A percentile compares a stretch with the other conserved stretches of the same genome.
Conservation (phyloP, 2,888 invertebrate species). For the Glaucopsyche alexis region DNA sequence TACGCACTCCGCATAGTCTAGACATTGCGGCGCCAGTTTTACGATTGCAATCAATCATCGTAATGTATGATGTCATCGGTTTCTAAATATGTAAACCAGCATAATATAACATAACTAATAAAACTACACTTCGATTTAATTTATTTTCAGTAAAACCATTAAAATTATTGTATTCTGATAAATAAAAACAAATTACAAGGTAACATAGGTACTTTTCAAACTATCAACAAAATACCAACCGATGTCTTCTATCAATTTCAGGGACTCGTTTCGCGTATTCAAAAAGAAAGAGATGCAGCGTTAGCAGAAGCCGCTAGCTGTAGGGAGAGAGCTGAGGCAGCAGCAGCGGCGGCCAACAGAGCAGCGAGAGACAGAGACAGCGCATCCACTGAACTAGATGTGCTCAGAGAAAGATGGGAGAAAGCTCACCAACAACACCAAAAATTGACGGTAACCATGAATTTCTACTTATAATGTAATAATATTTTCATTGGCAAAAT, state of each 20-base stretch:
- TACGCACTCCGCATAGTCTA: slow-evolving; percentile 15
- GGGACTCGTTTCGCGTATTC: slow-evolving; percentile 87
- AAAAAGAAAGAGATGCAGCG: slow-evolving; percentile 92
- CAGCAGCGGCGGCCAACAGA: slow-evolving; percentile 89
- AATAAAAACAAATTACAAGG: background rate
- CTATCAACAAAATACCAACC: background rate
- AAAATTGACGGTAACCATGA: slow-evolving; percentile 84
- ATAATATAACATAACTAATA: background rate
- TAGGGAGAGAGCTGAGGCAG: slow-evolving; percentile 90
- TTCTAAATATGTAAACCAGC: background rate
- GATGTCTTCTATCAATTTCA: slow-evolving; percentile 54
- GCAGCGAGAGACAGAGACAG: slow-evolving; percentile 92
- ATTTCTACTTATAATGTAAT: too few relatives aligned
- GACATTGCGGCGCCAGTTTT: slow-evolving; percentile 11
- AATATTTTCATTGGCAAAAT: too few relatives aligned
- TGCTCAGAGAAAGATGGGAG: slow-evolving; percentile 93
- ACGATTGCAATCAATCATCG: slow-evolving; percentile 2
- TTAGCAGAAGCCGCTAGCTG: slow-evolving; percentile 90
- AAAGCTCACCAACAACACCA: slow-evolving; percentile 91
- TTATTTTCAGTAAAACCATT: too few relatives aligned
- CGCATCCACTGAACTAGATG: slow-evolving; percentile 90
- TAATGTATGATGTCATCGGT: background rate
- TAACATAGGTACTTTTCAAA: background rate
- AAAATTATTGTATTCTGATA: background rate
- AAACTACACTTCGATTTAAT: too few relatives aligned